Base-by-base conservation (phyloP, 2,113 vertebrate species). In the Colinus virginianus region DNA sequence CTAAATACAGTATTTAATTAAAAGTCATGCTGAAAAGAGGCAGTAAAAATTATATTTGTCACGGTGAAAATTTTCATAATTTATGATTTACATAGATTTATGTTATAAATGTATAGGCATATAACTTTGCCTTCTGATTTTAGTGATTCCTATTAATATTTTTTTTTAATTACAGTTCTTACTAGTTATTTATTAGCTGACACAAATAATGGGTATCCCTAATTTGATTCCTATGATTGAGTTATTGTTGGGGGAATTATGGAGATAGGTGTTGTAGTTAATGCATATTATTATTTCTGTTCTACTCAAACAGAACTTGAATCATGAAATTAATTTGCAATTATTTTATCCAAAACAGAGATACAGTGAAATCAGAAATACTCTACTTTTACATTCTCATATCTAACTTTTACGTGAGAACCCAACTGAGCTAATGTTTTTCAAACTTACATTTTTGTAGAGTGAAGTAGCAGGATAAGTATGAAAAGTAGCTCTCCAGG, bases 1-100 rank as follows among this genome's bases (percentile, higher is more conserved):
- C 59, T 94, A 96, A 97, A 95, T 95, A 80, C 49, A 95, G 90
- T 93, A 93, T 96, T 95, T 96, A 96, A 96, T 97, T 93, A 96
- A 93, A 97, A 90, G 78, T 90, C 84, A 71, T 71, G 43, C 76
- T 94, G 80, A 96, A 96, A 94, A 69, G 64, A 97, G 85, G 89
- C 87, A 90, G 90, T 93, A 90, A 95, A 96, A 97, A 77, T 88
- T 58, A 68, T 68, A 69, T 84, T 71, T 81, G 49, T 96, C 71
- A 55, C 87, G 83, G 96, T 95, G 93, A 94, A 96, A 80, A 56
- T 93, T 91, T 90, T 53, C 40, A 43, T 97, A 94, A 93, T 96
- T 95, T 95, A 90, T 46, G 40, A 36, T n/a, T 62, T 71, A 46
- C 30, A 11, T 61, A 34, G n/a, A 49, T 78, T 83, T 88, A 90